Base-by-base conservation (phyloP, 2,797 vertebrate genomes). In the Allobates femoralis region DNA sequence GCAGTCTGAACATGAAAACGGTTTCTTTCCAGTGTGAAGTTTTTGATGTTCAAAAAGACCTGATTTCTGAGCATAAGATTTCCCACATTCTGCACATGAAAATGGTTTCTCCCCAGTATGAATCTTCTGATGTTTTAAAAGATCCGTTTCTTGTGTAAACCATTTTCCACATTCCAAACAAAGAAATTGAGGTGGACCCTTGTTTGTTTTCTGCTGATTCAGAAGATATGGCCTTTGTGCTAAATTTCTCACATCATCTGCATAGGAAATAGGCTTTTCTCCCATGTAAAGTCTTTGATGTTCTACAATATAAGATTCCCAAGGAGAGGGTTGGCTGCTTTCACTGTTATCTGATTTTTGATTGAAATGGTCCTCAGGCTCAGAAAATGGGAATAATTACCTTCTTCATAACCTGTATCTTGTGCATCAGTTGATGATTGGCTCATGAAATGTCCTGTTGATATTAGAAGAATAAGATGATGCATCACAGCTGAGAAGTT, bases 121-220 rank as follows among this genome's bases (percentile, higher is more conserved):
- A 30, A 30, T 82, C 23, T 69, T 51, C 50, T 71, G 51, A 37
- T 82, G 81, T 58, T 71, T 82, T 37, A 58, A 50, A 14, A 81
- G 79, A 26, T 81, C 79, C 3, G 46, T n/a, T 30, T 81, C 66
- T 14, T 69, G 64, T 2, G 79, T 67, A 15, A 67, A 81, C 28
- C 41, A 81, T 23, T 81, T 66, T 46, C 62, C 62, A 34, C 79
- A 81, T 50, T 69, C 79, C 3, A 28, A 32, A 46, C 79, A 81
- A 23, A 46, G 34, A 53, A 81, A 81, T 2, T 46, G 71, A 15
- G 37, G 37, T 0, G 37, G 37, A 16, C 37, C 71, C 12, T 15
- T 74, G 71, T 34, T 46, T 15, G 41, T 15, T 74, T 21, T 46
- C 41, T 74, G 71, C 14, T 74, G 71, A 16, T 74, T 73, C 10